A percentile compares a stretch with the other conserved stretches of the same genome.
These are phyloP conservation scores for Forbesichthys agassizii DNA, from an alignment of 2,113 vertebrate genomes.

Conservation along the genomic window DNA sequence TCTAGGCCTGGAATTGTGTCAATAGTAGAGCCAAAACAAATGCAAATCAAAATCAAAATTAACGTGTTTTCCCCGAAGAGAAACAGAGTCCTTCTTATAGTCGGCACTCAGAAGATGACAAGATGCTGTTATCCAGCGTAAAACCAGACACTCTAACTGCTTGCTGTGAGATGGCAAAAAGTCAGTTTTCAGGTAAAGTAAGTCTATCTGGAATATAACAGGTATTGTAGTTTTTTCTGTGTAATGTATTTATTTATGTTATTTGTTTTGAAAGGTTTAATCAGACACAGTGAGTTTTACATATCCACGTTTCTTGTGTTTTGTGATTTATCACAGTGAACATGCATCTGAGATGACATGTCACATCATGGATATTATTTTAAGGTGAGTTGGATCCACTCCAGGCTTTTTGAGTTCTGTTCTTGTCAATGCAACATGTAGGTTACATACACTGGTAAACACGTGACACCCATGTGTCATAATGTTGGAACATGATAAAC, in stretches of 20 bases:
- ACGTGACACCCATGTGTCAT: slow-evolving; percentile 18
- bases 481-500: slow-evolving; percentile 34
- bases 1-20: slow-evolving; percentile 79
- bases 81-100: slow-evolving; percentile 70
- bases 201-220: slow-evolving; percentile 38
- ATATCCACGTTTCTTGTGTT: slow-evolving; percentile 39
- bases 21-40: slow-evolving; percentile 78
- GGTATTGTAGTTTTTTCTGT: slow-evolving; percentile 20
- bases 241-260: slow-evolving; percentile 4
- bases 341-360: slow-evolving; percentile 24
- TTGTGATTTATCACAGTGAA: slow-evolving; percentile 37
- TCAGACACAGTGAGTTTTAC: slow-evolving; percentile 17
- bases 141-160: slow-evolving; percentile 55
- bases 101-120: slow-evolving; percentile 74
- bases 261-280: slow-evolving; percentile 37
- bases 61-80: slow-evolving; percentile 78
- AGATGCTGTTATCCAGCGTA: slow-evolving; percentile 68
- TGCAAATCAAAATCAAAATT: slow-evolving; percentile 80
- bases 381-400: slow-evolving; percentile 20
- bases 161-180: slow-evolving; percentile 33
- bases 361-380: slow-evolving; percentile 1
- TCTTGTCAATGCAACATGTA: slow-evolving; percentile 19
- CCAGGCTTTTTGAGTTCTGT: slow-evolving; percentile 22
- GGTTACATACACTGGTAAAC: slow-evolving; percentile 20
- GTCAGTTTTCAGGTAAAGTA: slow-evolving; percentile 42